Evolutionary conservation across 2,888 invertebrate species (phyloP).

Genomic region (Synanthedon tipuliformis): DNA sequence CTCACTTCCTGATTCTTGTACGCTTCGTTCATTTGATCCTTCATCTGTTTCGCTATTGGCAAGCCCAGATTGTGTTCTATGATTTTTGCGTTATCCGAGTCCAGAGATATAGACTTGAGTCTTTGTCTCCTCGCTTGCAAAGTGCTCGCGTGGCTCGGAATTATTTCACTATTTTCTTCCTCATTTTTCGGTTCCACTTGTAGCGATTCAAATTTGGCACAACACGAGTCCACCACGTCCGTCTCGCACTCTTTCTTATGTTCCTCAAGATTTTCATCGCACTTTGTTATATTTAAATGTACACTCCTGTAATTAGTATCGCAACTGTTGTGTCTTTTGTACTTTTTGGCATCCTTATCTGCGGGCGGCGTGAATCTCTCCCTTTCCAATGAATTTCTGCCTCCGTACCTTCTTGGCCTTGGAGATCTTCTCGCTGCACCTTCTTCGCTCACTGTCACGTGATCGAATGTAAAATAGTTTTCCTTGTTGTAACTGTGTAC

Average conservation of each 20-base stretch:
- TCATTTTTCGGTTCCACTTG: slow-evolving; percentile 32
- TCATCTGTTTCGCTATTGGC: slow-evolving; percentile 66
- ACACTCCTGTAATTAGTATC: slow-evolving; percentile 54
- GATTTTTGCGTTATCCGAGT: slow-evolving; percentile 68
- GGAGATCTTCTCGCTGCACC: slow-evolving; percentile 28
- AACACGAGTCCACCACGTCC: slow-evolving; percentile 54
- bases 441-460: slow-evolving; percentile 28
- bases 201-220: slow-evolving; percentile 43
- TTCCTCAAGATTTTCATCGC: slow-evolving; percentile 35
- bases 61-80: slow-evolving; percentile 69
- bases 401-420: slow-evolving; percentile 47
- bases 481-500: slow-evolving; percentile 55
- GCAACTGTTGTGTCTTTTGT: slow-evolving; percentile 56
- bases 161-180: slow-evolving; percentile 32
- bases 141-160: slow-evolving; percentile 30
- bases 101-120: slow-evolving; percentile 67
- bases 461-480: slow-evolving; percentile 59
- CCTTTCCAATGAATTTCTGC: slow-evolving; percentile 54
- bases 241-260: slow-evolving; percentile 18
- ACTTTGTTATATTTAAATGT: slow-evolving; percentile 39
- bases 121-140: slow-evolving; percentile 61
- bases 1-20: slow-evolving; percentile 54
- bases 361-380: slow-evolving; percentile 55
- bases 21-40: slow-evolving; percentile 63
- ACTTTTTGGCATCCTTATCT: slow-evolving; percentile 51